Evolutionary conservation across 2,797 vertebrate genomes (phyloP).

Genomic region (Enteromius anoplus): DNA sequence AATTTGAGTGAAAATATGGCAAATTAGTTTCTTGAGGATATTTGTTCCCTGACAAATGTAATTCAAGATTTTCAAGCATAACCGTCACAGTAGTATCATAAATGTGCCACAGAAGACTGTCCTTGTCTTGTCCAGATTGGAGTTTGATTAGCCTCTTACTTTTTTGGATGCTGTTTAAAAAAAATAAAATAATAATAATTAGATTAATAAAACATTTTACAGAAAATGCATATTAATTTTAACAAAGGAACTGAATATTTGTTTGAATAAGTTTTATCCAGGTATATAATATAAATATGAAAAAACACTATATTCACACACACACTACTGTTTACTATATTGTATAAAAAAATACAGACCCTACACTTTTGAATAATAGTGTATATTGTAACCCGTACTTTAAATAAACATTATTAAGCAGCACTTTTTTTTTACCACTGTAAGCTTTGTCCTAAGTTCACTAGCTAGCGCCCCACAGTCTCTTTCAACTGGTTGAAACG

Average conservation of each 20-base stretch:
- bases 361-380: no score
- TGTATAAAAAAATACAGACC: no score
- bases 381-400: no score
- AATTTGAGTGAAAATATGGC: neutral
- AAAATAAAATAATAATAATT: slow-evolving; percentile 44
- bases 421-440: neutral
- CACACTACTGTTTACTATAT: neutral
- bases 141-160: slow-evolving; percentile 54
- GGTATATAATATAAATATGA: neutral
- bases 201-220: neutral
- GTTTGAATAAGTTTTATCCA: neutral
- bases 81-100: neutral
- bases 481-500: slow-evolving; percentile 43
- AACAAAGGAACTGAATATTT: neutral
- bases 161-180: slow-evolving; percentile 70
- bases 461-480: neutral
- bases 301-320: neutral
- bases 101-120: slow-evolving; percentile 16
- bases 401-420: no score
- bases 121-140: neutral
- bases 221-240: neutral
- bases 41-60: slow-evolving; percentile 43
- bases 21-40: neutral
- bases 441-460: slow-evolving; percentile 3
- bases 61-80: slow-evolving; percentile 28